These are phyloP conservation scores for Dasysyrphus tricinctus DNA, from an alignment of 2,888 invertebrate genomes.

Conservation along the genomic window DNA sequence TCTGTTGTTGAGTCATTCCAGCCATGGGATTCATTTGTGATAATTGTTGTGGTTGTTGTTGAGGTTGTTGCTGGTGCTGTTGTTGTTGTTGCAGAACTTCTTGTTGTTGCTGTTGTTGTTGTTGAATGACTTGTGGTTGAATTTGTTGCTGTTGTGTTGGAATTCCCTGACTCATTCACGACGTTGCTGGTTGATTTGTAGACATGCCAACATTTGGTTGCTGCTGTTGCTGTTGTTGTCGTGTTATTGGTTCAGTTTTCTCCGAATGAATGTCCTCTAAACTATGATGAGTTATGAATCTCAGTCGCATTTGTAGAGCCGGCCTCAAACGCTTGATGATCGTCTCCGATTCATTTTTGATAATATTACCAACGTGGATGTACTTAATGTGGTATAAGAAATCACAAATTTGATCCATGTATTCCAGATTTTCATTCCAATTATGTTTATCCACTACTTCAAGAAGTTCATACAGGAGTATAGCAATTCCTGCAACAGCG, in stretches of 20 bases:
- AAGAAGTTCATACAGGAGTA: constrained; percentile 94
- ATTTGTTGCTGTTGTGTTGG: constrained; percentile 71
- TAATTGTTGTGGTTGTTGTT: constrained; percentile 55
- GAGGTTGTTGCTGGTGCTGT: constrained; percentile 76
- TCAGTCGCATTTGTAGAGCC: constrained; percentile 92
- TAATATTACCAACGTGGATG: constrained; percentile 97
- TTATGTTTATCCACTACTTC: constrained; percentile 95
- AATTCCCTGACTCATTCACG: constrained; percentile 70
- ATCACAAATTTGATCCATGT: constrained; percentile 97
- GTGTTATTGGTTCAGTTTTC: constrained; percentile 76
- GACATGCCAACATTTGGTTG: constrained; percentile 50
- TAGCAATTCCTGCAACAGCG: constrained; percentile 92
- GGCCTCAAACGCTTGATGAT: constrained; percentile 94
- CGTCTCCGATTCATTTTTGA: constrained; percentile 95
- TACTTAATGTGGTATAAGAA: constrained; percentile 98
- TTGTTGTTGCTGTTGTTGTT: constrained; percentile 73
- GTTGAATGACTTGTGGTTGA: constrained; percentile 77
- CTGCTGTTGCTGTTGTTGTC: constrained; percentile 20
- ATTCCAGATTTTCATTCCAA: constrained; percentile 86
- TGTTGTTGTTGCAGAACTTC: constrained; percentile 64
- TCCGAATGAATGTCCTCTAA: constrained; percentile 88
- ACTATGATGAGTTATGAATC: constrained; percentile 95
- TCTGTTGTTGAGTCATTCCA: constrained; percentile 76
- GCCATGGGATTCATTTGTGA: constrained; percentile 65
- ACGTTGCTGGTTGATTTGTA: constrained; percentile 70